Percentiles rank a stretch among this genome's conserved stretches.
These are phyloP conservation scores for Teleiodes luculella DNA, from an alignment of 2,888 invertebrate genomes.

Conservation along the genomic window DNA sequence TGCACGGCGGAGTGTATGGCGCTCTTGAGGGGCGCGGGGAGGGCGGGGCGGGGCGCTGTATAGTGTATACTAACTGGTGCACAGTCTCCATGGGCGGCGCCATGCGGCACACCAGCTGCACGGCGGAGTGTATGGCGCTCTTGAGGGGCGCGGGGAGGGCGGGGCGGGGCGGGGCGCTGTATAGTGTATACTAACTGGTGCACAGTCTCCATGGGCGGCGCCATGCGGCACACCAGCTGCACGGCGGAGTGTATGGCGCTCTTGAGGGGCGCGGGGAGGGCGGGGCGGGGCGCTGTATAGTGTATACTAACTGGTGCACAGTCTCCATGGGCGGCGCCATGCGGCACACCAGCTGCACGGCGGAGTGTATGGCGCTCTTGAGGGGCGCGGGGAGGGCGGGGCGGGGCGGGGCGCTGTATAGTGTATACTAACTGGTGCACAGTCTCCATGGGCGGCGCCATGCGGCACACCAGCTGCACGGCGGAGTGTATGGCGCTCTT, in stretches of 20 bases:
- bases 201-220: constrained; percentile 69
- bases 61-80: too few relatives aligned
- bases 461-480: constrained; percentile 85
- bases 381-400: constrained; percentile 84
- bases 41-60: too few relatives aligned
- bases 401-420: constrained; percentile 88
- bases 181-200: constrained; percentile 11
- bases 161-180: too few relatives aligned
- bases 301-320: constrained; percentile 12
- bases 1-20: too few relatives aligned
- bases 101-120: too few relatives aligned
- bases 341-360: constrained; percentile 85
- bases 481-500: constrained; percentile 77
- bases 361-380: constrained; percentile 76
- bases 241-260: constrained; percentile 80
- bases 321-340: constrained; percentile 81
- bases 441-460: constrained; percentile 80
- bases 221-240: constrained; percentile 85
- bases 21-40: too few relatives aligned
- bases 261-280: constrained; percentile 82
- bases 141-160: too few relatives aligned
- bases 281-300: constrained; percentile 62
- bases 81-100: too few relatives aligned
- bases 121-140: too few relatives aligned
- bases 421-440: constrained; percentile 14